Conservation (phyloP, 2,113 vertebrate species). For the Proterorhinus semilunaris region DNA sequence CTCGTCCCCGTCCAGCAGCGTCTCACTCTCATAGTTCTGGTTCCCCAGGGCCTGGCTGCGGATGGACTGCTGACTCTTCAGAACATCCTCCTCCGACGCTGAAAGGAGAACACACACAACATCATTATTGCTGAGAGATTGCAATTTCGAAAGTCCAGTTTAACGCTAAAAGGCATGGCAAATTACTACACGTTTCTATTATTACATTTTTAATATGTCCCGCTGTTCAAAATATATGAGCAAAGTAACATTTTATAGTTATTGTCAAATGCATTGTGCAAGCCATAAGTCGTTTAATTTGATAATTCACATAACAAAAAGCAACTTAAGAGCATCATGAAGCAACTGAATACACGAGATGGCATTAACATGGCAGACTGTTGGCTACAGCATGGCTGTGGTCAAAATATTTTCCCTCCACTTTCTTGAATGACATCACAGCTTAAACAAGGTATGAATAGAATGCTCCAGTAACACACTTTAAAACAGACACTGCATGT, state of each 20-base stretch:
- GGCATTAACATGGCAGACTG: neutral
- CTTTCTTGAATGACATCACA: neutral
- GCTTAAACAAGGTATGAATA: neutral
- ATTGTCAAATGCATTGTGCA: neutral
- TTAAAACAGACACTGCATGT: neutral
- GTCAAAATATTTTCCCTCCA: neutral
- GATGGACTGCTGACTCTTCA: constrained; percentile 95
- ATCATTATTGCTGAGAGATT: constrained; percentile 13
- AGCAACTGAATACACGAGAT: neutral
- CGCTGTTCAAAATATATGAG: no score
- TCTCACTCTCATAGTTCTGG: constrained; percentile 90
- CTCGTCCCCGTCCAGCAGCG: constrained; percentile 88
- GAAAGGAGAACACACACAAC: constrained; percentile 33
- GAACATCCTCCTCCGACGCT: constrained; percentile 91
- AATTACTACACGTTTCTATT: no score
- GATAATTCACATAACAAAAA: neutral
- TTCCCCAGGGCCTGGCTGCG: constrained; percentile 89
- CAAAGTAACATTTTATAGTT: no score
- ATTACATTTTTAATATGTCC: no score
- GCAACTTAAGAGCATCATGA: neutral
- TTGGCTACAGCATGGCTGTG: neutral
- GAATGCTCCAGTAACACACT: neutral
- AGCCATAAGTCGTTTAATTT: neutral
- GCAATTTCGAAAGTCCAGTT: neutral
- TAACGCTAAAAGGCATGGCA: no score